Percentiles rank a stretch among this genome's conserved stretches.
Conservation (phyloP, 2,888 invertebrate genomes). For the Leistus spinibarbis region DNA sequence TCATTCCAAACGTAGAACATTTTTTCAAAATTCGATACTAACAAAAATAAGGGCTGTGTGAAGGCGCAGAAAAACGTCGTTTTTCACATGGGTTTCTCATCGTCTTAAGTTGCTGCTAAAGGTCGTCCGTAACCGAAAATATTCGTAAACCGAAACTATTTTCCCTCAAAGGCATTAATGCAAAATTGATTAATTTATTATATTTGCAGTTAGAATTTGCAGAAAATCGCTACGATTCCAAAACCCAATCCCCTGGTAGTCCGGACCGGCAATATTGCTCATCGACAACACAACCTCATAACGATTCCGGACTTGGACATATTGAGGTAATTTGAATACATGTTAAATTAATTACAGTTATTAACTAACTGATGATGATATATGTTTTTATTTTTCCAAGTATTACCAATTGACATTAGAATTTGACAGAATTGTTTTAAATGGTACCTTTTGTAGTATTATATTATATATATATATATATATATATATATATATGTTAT, state of each 20-base stretch:
- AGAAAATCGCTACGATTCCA: constrained; percentile 62
- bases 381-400: not conserved
- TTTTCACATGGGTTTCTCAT: too few relatives aligned
- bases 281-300: constrained; percentile 79
- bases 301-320: constrained; percentile 60
- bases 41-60: too few relatives aligned
- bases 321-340: constrained; percentile 57
- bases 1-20: too few relatives aligned
- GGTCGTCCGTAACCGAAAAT: too few relatives aligned
- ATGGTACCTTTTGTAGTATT: not conserved
- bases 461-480: not conserved
- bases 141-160: not conserved
- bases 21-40: too few relatives aligned
- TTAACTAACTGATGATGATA: not conserved
- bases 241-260: constrained; percentile 71
- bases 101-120: too few relatives aligned
- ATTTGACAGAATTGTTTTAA: too few relatives aligned
- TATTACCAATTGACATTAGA: too few relatives aligned
- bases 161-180: constrained; percentile 14
- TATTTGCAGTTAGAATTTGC: constrained; percentile 58
- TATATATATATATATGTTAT: not conserved
- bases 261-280: constrained; percentile 91
- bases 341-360: not conserved
- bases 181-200: not conserved
- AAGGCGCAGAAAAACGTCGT: too few relatives aligned